Evolutionary conservation across 1,140 invertebrate genomes (phyloP), one percentile per base, ranked within the genome.

Genomic region (Drosophila kurseongensis): DNA sequence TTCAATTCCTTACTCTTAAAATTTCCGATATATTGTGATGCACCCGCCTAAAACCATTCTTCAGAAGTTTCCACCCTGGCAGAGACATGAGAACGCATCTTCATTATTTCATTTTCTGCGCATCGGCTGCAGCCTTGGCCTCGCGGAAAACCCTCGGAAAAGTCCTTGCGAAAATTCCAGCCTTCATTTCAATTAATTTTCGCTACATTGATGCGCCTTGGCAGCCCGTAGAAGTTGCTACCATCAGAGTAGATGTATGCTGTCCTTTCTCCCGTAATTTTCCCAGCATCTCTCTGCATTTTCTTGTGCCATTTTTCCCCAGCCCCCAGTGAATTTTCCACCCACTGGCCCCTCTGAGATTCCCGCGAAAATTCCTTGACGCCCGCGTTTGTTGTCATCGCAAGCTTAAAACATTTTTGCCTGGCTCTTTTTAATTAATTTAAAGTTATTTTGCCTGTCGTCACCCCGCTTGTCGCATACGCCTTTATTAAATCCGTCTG

Each of bases 141-240:
- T 35, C 32, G 8, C 9, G 12, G 57, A 69, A 40, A 58, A 40
- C 45, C 57, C 51, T 23, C 59, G 41, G 29, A 55, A 38, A 57
- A 55, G 71, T 65, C 55, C 61, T 54, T 61, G 35, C 44, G 56
- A 78, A 71, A 79, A 82, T 86, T 65, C 60, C 67, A 55, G 67
- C 84, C 80, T 88, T 88, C 84, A 78, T 89, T 89, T 89, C 84
- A 89, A 89, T 89, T 89, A 89, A 89, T 89, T 89, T 89, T 74
- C 85, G 74, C 84, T 74, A 89, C 85, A 89, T 90, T 89, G 85
- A 90, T 84, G 84, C 80, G 59, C 69, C 65, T 58, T 67, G 79
- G 65, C 47, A 68, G 42, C 38, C 85, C 76, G 78, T 79, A 76
- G 44, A 52, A 47, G 45, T 55, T 58, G 40, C 55, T 40, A 50